These are phyloP conservation scores for Chromoteleia sp. DNA, from an alignment of 2,888 invertebrate genomes.

Conservation along the genomic window DNA sequence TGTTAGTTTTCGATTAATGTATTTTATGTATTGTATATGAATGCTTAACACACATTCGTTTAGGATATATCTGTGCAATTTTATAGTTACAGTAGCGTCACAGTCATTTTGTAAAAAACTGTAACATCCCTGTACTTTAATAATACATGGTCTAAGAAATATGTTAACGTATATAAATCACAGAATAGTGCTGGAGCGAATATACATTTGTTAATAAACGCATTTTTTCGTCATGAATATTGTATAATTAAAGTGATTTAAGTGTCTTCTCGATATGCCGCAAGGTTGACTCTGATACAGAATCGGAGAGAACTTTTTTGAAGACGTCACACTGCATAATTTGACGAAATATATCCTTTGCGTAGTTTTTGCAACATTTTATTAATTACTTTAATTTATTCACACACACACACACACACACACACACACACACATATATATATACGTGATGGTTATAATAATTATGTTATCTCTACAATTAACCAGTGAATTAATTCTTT, in stretches of 20 bases:
- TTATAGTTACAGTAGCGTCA: too few relatives aligned
- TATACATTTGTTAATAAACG: slow-evolving; percentile 12
- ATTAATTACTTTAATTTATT: slow-evolving; percentile 1
- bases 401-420: too few relatives aligned
- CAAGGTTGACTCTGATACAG: slow-evolving; percentile 91
- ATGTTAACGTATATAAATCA: slow-evolving; percentile 10
- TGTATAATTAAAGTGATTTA: slow-evolving; percentile 85
- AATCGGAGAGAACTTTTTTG: slow-evolving; percentile 90
- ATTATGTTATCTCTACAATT: too few relatives aligned
- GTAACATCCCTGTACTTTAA: slow-evolving; percentile 5
- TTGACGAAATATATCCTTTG: slow-evolving; percentile 91
- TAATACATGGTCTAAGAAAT: slow-evolving; percentile 4
- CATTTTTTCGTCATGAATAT: slow-evolving; percentile 5
- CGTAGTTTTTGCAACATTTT: slow-evolving; percentile 87
- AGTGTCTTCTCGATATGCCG: slow-evolving; percentile 94
- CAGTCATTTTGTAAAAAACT: too few relatives aligned
- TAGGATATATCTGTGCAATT: too few relatives aligned
- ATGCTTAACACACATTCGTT: too few relatives aligned
- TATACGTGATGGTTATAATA: too few relatives aligned
- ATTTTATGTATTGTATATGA: too few relatives aligned
- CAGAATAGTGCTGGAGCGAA: slow-evolving; percentile 9
- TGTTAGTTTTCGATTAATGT: too few relatives aligned
- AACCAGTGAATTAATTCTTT: too few relatives aligned
- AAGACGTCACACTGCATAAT: slow-evolving; percentile 91
- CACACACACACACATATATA: too few relatives aligned